phyloP scores from a whole-genome alignment of 2,888 invertebrate genomes.

The Nysson spinosus region DNA sequence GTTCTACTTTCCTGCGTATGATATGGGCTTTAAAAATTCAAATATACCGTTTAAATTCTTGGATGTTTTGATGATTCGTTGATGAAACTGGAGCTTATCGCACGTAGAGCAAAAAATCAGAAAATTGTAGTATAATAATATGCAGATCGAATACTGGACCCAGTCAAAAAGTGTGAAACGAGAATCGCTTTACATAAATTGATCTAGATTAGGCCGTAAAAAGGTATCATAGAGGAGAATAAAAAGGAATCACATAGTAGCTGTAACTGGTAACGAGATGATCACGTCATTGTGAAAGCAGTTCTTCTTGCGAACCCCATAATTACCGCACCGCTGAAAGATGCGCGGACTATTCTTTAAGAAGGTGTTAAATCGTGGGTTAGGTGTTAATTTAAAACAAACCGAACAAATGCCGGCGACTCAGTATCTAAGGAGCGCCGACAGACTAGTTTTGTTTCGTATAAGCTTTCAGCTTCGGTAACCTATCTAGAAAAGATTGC shows the following conservation, averaged over 20 bases:
- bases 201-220: neutral
- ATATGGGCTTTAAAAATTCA: no score
- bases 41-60: no score
- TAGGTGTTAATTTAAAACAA: slow-evolving; percentile 75
- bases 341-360: slow-evolving; percentile 56
- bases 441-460: slow-evolving; percentile 28
- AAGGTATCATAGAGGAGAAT: neutral
- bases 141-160: no score
- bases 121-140: no score
- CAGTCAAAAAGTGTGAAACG: no score
- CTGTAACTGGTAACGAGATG: slow-evolving; percentile 46
- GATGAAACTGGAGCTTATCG: no score
- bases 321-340: slow-evolving; percentile 56
- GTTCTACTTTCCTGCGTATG: no score
- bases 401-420: slow-evolving; percentile 64
- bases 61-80: no score
- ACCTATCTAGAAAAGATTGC: slow-evolving; percentile 60
- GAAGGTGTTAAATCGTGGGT: slow-evolving; percentile 73
- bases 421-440: slow-evolving; percentile 45
- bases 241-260: slow-evolving; percentile 7
- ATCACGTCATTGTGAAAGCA: slow-evolving; percentile 52
- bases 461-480: slow-evolving; percentile 23
- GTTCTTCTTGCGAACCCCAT: slow-evolving; percentile 45
- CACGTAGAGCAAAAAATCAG: no score
- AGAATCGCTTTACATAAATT: no score